Base-by-base conservation (phyloP, 2,797 vertebrate genomes). In the Microtus agrestis region DNA sequence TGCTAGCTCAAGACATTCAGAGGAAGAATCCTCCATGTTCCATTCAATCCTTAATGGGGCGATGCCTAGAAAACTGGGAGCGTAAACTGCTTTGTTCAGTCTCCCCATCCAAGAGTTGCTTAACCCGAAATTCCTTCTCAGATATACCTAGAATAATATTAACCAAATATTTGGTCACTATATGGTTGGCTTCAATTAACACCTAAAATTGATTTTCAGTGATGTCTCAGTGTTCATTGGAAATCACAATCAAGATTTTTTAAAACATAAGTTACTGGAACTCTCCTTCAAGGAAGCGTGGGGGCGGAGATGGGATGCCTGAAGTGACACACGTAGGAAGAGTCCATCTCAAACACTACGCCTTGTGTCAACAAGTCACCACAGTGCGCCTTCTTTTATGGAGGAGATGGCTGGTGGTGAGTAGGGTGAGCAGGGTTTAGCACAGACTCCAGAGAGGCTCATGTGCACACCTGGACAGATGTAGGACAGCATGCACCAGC, bases 1-100 rank as follows among this genome's bases (percentile, higher is more conserved):
- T 77, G 23, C 34, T 13, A 89, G 23, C 34, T 94, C 23, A 74
- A 67, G 65, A 71, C 40, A 80, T 40, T 67, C 13, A 74, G 56
- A 79, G 59, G 71, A 14, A 96, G 6, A 43, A 74, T 80, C 93
- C 46, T 73, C 40, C 48, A 48, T 87, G 46, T 91, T 93, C 34
- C 34, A 4, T n/a, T 76, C 31, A 63, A 3, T 9, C 8, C 25
- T 76, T 80, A 80, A 3, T 43, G 37, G 37, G 65, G 54, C 43
- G 34, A 71, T 34, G 21, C 21, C 7, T 31, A 48, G 27, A 21
- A 14, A 2, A 54, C 31, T 43, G 71, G 59, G n/a, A 80, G 27
- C 7, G 21, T 54, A 88, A 59, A 67, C 15, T 71, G 19, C 65
- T 85, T 91, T 80, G 63, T 37, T 91, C 12, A 31, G 21, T 56